These are phyloP conservation scores for Adelphocoris suturalis DNA, from an alignment of 2,888 invertebrate genomes.

Conservation along the genomic window DNA sequence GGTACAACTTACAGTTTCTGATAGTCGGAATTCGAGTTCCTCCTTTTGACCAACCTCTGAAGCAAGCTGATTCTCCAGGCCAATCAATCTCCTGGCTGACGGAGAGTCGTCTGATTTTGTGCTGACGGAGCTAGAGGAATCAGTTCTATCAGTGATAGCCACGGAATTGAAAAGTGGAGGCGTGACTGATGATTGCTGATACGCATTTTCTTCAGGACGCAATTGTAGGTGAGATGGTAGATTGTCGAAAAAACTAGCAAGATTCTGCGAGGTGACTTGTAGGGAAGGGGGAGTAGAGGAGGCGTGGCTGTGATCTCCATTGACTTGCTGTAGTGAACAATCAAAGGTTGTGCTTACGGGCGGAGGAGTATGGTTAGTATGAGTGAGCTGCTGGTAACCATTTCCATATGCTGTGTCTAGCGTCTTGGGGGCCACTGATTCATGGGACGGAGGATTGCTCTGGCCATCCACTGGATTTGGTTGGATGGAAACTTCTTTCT, in stretches of 20 bases:
- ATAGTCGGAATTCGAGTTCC: conserved; percentile 53
- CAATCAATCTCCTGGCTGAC: conserved; percentile 38
- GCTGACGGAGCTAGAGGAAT: conserved; percentile 56
- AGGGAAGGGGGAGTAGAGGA: not conserved
- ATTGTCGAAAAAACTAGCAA: conserved; percentile 42
- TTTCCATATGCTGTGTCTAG: not conserved
- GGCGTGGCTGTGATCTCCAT: conserved; percentile 33
- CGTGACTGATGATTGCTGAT: conserved; percentile 10
- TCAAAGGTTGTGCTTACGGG: not conserved
- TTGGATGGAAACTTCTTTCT: conserved; percentile 45
- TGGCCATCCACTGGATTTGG: conserved; percentile 9
- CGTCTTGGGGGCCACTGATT: not conserved
- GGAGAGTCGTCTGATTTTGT: conserved; percentile 46
- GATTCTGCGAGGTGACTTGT: not conserved
- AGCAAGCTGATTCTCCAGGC: conserved; percentile 54
- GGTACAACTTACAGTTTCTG: conserved; percentile 51
- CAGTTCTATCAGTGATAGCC: conserved; percentile 53
- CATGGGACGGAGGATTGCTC: not conserved
- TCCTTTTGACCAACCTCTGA: conserved; percentile 57
- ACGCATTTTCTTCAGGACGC: not conserved
- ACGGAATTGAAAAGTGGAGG: conserved; percentile 37
- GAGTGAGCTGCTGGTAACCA: not conserved
- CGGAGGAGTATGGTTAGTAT: not conserved
- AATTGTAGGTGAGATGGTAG: not conserved
- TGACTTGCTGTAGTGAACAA: not conserved